Base-by-base conservation (phyloP, 2,797 vertebrate species). In the Knipowitschia caucasica region DNA sequence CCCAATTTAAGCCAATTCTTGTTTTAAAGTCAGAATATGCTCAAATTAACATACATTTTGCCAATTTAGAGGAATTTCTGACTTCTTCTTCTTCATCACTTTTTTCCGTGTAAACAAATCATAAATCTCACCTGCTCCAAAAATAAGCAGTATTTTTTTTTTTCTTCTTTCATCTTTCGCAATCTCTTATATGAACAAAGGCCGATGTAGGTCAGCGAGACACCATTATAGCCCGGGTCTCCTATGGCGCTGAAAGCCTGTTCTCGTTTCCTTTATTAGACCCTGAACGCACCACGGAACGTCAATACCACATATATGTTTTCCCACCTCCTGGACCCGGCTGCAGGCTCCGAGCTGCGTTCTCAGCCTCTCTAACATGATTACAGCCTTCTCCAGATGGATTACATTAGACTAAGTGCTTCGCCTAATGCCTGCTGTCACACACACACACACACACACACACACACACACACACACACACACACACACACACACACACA, bases 351-450 rank as follows among this genome's bases (percentile, higher is more conserved):
- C 50, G 30, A 51, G 64, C 59, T 72, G 65, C 65, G 27, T 78
- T 78, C 77, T 75, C 59, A 39, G 53, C 40, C 59, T 71, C 77
- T 83, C 74, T 75, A 80, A 79, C 75, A 69, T 79, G 85, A 84
- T 88, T 86, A 84, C 68, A 47, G 34, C 47, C 62, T 55, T 67
- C 73, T 62, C 81, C 75, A 73, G 70, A 82, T 74, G 82, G 76
- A 88, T 88, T 55, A 75, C 82, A 86, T 89, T 87, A 83, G 74
- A 75, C 72, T 70, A 83, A 73, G 75, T 69, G 69, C 72, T 75
- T 71, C 65, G 71, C 68, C 69, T 73, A 55, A 54, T 62, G 73
- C 62, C 65, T 23, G 31, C 69, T 76, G 71, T 81, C 71, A 54
- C 45, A 65, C 58, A 69, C 42, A 69, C 58, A 69, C 59, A 50